Conservation (phyloP, 2,888 invertebrate species). For the Drosophila limbata region DNA sequence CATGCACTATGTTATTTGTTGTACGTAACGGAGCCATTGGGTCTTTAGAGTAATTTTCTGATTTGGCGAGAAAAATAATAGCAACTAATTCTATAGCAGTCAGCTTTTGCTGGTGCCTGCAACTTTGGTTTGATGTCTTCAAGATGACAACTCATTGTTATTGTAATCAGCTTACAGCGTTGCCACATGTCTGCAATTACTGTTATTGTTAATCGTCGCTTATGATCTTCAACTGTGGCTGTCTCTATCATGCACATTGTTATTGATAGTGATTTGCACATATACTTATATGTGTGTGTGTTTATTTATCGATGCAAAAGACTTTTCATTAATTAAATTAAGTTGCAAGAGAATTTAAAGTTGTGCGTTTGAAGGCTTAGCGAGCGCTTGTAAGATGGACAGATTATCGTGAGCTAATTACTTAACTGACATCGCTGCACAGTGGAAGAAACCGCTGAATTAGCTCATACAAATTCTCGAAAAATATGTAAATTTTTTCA, state of each 20-base stretch:
- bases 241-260: neutral
- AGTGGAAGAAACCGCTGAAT: neutral
- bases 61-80: too few relatives aligned
- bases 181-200: too few relatives aligned
- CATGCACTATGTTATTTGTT: constrained; percentile 1
- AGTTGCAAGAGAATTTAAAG: constrained; percentile 33
- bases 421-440: constrained; percentile 28
- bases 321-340: constrained; percentile 38
- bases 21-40: too few relatives aligned
- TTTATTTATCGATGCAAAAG: constrained; percentile 19
- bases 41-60: too few relatives aligned
- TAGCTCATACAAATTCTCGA: neutral
- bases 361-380: constrained; percentile 26
- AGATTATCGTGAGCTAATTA: too few relatives aligned
- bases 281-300: neutral
- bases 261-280: constrained; percentile 5
- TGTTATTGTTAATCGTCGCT: neutral
- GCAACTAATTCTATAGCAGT: too few relatives aligned
- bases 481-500: too few relatives aligned
- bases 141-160: too few relatives aligned
- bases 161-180: too few relatives aligned
- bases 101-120: too few relatives aligned
- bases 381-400: too few relatives aligned
- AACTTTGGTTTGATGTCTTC: too few relatives aligned
- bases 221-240: neutral